Evolutionary conservation across 2,113 vertebrate species (phyloP), one percentile per base, ranked within the genome.

Genomic region (Zeus faber): DNA sequence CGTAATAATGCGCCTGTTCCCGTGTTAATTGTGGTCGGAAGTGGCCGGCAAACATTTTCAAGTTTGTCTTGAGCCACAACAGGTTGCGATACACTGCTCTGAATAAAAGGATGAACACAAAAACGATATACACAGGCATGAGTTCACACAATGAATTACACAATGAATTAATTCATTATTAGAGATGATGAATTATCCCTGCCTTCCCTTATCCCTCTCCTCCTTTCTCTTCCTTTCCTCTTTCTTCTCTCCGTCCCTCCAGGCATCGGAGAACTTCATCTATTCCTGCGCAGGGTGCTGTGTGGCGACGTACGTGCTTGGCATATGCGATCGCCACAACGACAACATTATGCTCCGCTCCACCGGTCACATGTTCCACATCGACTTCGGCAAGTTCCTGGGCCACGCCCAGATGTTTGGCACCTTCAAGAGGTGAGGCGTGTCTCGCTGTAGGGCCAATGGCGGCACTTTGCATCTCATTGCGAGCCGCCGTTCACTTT

Each of bases 371-470:
- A 99, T 98, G 96, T 99, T 99, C 83, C 97, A 99, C 80, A 99
- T 99, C 13, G 97, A 99, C 83, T 99, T 99, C 0, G 96, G 97
- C 23, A 99, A 98, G 70, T 99, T 99, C 81, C 54, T 99, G 74
- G 97, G 97, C 46, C 97, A 99, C 35, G 95, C 97, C 0, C 97
- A 99, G 66, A 99, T 98, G 95, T 97, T 99, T 64, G 97, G 97
- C 54, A 97, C 90, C 86, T 98, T 99, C 73, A 99, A 93, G 89
- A 98, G 97, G 97, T 98, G 24, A 65, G 40, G 49, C 18, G 2
- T 24, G 39, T 7, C 4, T 16, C 45, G 11, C 5, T 14, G 33
- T 11, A 2, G 3, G 31, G n/a, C n/a, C n/a, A n/a, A n/a, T n/a
- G n/a, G n/a, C n/a, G n/a, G n/a, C n/a, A n/a, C n/a, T n/a, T n/a